Conservation (phyloP, 2,797 vertebrate species). For the Rhinichthys osculus region DNA sequence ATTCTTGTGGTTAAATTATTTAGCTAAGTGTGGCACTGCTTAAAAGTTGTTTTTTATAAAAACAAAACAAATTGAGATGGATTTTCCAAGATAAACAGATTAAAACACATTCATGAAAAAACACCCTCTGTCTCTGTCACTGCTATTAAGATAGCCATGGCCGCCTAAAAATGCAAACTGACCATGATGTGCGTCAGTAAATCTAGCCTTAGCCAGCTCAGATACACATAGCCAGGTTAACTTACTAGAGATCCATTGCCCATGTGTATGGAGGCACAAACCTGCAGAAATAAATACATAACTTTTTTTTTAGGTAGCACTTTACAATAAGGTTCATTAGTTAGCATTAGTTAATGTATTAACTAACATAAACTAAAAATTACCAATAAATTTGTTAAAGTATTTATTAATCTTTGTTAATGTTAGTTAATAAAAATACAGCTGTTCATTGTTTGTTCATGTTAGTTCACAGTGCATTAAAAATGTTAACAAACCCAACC, state of each 20-base stretch:
- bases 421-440: too few relatives aligned
- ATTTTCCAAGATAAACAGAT: background rate
- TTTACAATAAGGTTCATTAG: too few relatives aligned
- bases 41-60: background rate
- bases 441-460: too few relatives aligned
- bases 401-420: too few relatives aligned
- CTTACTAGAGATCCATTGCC: background rate
- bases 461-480: too few relatives aligned
- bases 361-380: too few relatives aligned
- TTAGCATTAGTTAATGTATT: too few relatives aligned
- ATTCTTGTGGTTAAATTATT: background rate
- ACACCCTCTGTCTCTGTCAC: background rate
- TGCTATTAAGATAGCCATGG: background rate
- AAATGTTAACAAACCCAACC: too few relatives aligned
- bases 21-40: background rate
- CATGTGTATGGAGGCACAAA: background rate
- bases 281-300: background rate
- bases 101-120: background rate
- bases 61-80: background rate
- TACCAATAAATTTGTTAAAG: too few relatives aligned
- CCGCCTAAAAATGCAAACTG: background rate
- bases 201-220: background rate
- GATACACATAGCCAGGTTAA: background rate
- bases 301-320: too few relatives aligned
- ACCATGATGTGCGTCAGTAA: background rate